phyloP scores from a whole-genome alignment of 2,113 vertebrate species.

The Gallinago jamesoni region DNA sequence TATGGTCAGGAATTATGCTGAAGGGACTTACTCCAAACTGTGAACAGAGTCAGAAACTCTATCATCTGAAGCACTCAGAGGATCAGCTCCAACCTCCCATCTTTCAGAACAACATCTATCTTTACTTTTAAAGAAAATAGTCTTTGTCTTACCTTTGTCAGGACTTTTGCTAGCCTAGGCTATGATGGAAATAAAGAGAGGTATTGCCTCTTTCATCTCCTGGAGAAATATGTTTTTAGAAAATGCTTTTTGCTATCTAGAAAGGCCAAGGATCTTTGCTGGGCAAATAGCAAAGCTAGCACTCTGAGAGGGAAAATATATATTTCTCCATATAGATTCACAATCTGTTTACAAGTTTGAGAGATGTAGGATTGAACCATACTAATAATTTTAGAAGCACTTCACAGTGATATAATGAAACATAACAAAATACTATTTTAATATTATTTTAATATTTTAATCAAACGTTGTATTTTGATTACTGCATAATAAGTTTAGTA shows the following conservation, averaged over 20 bases:
- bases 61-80: background rate
- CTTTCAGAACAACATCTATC: background rate
- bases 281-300: background rate
- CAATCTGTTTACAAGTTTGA: background rate
- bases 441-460: background rate
- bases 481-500: background rate
- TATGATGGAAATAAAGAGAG: background rate
- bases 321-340: background rate
- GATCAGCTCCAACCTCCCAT: background rate
- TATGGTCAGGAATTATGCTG: background rate
- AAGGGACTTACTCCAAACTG: background rate
- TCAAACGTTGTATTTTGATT: background rate
- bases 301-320: background rate
- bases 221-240: background rate
- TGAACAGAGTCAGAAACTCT: background rate
- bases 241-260: background rate
- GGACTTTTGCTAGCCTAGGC: background rate
- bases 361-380: background rate
- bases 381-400: background rate
- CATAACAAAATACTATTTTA: background rate
- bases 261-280: background rate
- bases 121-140: background rate
- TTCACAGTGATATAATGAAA: background rate
- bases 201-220: background rate
- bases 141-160: background rate